phyloP scores from a whole-genome alignment of 1,140 invertebrate species.

The Aethina tumida region DNA sequence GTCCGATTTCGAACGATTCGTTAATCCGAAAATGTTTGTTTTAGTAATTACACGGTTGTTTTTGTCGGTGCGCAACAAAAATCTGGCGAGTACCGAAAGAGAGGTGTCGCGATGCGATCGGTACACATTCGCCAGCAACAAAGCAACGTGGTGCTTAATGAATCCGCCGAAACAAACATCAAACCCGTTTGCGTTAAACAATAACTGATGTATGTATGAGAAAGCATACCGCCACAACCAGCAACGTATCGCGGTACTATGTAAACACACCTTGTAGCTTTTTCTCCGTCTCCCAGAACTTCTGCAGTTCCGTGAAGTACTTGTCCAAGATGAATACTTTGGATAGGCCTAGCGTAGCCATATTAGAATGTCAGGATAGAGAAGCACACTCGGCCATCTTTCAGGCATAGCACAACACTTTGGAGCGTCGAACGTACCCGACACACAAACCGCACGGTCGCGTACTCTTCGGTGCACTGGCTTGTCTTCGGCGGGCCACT shows the following conservation, averaged over 20 bases:
- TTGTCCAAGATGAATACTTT: conserved; percentile 97
- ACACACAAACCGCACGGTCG: conserved; percentile 11
- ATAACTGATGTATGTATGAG: no score
- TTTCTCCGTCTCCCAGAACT: conserved; percentile 94
- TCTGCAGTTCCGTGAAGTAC: conserved; percentile 91
- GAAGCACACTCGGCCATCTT: conserved; percentile 26
- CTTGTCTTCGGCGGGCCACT: conserved; percentile 14
- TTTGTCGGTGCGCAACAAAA: no score
- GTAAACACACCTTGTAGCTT: conserved; percentile 78
- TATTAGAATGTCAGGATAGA: conserved; percentile 35
- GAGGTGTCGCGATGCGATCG: no score
- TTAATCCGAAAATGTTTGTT: no score
- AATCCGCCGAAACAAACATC: no score
- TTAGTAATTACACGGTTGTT: no score
- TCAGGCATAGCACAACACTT: conserved; percentile 21
- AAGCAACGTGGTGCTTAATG: no score
- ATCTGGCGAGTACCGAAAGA: no score
- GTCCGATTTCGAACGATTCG: no score
- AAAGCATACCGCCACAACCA: not conserved
- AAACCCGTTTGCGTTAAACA: no score
- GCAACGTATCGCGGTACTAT: conserved; percentile 2
- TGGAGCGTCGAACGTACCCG: conserved; percentile 7
- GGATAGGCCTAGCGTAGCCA: conserved; percentile 86
- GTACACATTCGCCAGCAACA: no score
- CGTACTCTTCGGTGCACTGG: conserved; percentile 16